A percentile compares a stretch with the other conserved stretches of the same genome.
phyloP scores from a whole-genome alignment of 2,888 invertebrate genomes.

The Hyposoter didymator region DNA sequence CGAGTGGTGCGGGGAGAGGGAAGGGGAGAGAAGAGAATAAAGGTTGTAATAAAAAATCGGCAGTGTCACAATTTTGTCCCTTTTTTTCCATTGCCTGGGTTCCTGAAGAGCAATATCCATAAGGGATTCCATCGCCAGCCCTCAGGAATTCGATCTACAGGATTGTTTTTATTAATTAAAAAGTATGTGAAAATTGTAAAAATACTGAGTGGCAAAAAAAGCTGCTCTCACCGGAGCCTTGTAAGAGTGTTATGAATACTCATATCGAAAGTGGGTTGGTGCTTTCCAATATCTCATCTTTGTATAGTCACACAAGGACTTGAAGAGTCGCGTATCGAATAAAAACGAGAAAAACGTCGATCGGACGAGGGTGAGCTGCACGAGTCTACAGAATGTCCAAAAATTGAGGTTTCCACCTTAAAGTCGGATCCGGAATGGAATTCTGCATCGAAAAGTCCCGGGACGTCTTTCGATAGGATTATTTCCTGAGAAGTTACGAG shows the following conservation, averaged over 20 bases:
- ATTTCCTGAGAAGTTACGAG: not conserved
- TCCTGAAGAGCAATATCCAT: not conserved
- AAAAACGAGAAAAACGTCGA: not conserved
- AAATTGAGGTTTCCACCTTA: not conserved
- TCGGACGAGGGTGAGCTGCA: slow-evolving; percentile 5
- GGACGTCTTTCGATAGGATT: not conserved
- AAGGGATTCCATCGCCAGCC: not conserved
- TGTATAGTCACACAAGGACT: not conserved
- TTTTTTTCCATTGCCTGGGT: not conserved
- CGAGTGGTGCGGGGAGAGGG: not conserved
- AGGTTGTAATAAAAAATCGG: not conserved
- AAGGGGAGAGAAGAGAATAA: not conserved
- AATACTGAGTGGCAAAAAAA: not conserved
- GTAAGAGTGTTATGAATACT: slow-evolving; percentile 13
- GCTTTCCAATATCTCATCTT: slow-evolving; percentile 26
- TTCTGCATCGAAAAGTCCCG: not conserved
- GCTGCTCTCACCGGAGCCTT: not conserved
- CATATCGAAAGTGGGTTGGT: not conserved
- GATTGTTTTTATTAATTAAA: slow-evolving; percentile 5
- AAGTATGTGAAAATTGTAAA: slow-evolving; percentile 5
- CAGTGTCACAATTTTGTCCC: not conserved
- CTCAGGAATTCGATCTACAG: not conserved
- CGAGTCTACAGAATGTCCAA: slow-evolving; percentile 4
- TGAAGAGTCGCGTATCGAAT: not conserved
- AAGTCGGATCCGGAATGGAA: not conserved